Evolutionary conservation across 2,797 vertebrate species (phyloP).

Genomic region (Gallinago solitaria): DNA sequence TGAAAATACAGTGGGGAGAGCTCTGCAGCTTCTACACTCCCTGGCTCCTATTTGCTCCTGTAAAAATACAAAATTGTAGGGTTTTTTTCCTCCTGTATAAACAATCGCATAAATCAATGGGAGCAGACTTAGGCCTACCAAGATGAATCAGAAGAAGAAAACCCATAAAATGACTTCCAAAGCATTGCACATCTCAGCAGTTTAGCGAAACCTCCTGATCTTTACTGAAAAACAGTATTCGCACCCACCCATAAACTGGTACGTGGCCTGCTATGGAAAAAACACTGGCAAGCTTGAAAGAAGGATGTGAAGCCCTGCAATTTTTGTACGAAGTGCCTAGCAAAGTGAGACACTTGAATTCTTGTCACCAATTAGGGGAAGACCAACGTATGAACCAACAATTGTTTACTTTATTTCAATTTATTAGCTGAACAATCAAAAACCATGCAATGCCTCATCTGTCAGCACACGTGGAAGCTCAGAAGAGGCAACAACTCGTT

Average conservation of each 20-base stretch:
- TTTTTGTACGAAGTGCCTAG: not conserved
- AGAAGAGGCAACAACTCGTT: not conserved
- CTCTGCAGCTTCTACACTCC: not conserved
- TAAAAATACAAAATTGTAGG: not conserved
- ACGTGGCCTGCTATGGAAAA: not conserved
- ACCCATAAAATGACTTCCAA: not conserved
- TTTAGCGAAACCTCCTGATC: not conserved
- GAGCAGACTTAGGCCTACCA: not conserved
- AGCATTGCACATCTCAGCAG: not conserved
- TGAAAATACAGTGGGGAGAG: not conserved
- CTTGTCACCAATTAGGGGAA: not conserved
- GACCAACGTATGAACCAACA: not conserved
- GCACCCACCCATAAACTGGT: not conserved
- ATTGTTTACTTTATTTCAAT: not conserved
- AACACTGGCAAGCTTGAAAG: not conserved
- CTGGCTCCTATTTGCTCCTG: not conserved
- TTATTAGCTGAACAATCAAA: not conserved
- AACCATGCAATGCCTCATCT: not conserved
- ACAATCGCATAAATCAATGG: not conserved
- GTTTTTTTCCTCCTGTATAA: not conserved
- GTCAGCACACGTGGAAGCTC: not conserved
- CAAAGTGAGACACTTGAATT: not conserved
- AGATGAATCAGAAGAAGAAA: not conserved
- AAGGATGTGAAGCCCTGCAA: not conserved
- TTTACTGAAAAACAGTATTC: not conserved